A percentile compares a stretch with the other conserved stretches of the same genome.
phyloP scores from a whole-genome alignment of 1,140 invertebrate genomes.

The Macrotrachela quadricornifera region DNA sequence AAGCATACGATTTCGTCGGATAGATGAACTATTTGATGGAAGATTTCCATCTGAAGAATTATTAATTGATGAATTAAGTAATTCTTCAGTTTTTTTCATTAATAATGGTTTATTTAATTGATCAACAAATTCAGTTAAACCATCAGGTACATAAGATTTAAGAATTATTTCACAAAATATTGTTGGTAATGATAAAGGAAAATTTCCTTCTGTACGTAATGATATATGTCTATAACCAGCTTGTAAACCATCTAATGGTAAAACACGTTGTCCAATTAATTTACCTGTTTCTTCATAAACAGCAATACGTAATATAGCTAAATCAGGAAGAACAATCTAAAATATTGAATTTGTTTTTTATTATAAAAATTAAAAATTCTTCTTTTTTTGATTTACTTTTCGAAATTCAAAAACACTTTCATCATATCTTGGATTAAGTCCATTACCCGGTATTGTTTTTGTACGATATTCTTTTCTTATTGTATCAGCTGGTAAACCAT shows the following conservation, averaged over 20 bases:
- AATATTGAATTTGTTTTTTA: constrained; percentile 4
- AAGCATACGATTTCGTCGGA: background rate
- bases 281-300: constrained; percentile 97
- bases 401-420: constrained; percentile 92
- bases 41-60: constrained; percentile 72
- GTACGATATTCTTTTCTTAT: constrained; percentile 97
- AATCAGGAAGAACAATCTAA: constrained; percentile 80
- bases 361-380: constrained; percentile 41
- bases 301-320: constrained; percentile 85
- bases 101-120: constrained; percentile 81
- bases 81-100: constrained; percentile 66
- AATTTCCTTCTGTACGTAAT: constrained; percentile 87
- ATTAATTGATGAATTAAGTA: constrained; percentile 70
- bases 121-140: constrained; percentile 92
- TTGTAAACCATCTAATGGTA: constrained; percentile 88
- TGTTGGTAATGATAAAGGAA: constrained; percentile 93
- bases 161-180: constrained; percentile 95
- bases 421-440: constrained; percentile 87
- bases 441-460: constrained; percentile 77
- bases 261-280: constrained; percentile 80
- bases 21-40: constrained; percentile 31
- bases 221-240: constrained; percentile 89
- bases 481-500: constrained; percentile 91
- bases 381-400: constrained; percentile 42
- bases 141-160: constrained; percentile 98